A percentile compares a stretch with the other conserved stretches of the same genome.
Conservation (phyloP, 2,797 vertebrate genomes). For the Cossypha polioptera region DNA sequence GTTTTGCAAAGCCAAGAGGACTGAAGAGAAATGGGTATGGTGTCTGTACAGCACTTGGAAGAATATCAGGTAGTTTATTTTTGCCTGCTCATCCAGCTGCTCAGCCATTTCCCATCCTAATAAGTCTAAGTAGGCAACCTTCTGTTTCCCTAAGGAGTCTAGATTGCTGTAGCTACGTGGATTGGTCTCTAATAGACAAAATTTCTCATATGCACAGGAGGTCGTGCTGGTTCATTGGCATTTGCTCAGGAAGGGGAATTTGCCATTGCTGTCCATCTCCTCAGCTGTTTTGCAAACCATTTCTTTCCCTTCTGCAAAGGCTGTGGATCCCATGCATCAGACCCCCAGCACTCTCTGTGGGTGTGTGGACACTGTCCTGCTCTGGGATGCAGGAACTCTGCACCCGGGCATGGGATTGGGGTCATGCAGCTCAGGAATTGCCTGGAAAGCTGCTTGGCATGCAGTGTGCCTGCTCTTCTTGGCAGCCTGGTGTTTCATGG, state of each 20-base stretch:
- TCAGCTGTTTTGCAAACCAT: neutral
- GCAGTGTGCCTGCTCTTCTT: constrained; percentile 1
- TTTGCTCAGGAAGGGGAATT: neutral
- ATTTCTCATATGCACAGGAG: neutral
- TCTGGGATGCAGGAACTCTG: neutral
- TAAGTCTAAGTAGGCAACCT: constrained; percentile 61
- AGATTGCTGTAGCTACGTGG: constrained; percentile 21
- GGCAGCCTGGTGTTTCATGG: neutral
- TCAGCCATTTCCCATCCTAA: constrained; percentile 54
- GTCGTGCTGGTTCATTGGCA: neutral
- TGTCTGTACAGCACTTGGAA: constrained; percentile 33
- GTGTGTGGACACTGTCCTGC: too few species aligned
- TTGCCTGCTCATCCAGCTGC: constrained; percentile 56
- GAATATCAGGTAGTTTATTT: constrained; percentile 58
- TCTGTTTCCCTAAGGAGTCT: constrained; percentile 61
- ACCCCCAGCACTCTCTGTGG: neutral
- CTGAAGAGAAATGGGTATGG: constrained; percentile 1
- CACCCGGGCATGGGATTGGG: accelerated
- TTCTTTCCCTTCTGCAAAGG: neutral
- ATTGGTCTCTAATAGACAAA: constrained; percentile 32
- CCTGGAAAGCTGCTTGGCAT: constrained; percentile 8
- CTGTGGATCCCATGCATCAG: accelerated
- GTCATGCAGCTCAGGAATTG: neutral
- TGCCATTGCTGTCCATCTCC: neutral
- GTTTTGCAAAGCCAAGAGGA: neutral